These are phyloP conservation scores for Parnassius smintheus DNA, from an alignment of 2,888 invertebrate species.

Conservation along the genomic window DNA sequence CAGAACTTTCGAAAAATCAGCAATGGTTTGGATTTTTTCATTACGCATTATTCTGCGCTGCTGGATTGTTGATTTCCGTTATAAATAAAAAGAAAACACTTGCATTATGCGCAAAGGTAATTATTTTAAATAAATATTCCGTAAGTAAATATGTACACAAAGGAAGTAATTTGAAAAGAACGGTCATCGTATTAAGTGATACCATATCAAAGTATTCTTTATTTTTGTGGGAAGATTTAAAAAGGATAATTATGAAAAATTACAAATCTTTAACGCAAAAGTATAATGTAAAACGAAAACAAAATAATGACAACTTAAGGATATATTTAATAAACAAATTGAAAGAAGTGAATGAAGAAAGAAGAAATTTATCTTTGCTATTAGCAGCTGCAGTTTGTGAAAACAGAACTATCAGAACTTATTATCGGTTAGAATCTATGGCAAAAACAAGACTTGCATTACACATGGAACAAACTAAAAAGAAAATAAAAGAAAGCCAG, in stretches of 20 bases:
- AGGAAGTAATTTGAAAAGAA: conserved; percentile 37
- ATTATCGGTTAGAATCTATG: conserved; percentile 54
- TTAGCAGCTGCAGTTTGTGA: conserved; percentile 57
- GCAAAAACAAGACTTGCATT: conserved; percentile 55
- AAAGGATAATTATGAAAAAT: conserved; percentile 4
- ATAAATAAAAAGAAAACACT: conserved; percentile 52
- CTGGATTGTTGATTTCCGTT: conserved; percentile 49
- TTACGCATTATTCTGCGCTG: conserved; percentile 53
- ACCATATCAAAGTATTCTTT: conserved; percentile 33
- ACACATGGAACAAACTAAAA: conserved; percentile 55
- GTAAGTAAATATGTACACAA: conserved; percentile 25
- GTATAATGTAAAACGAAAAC: conserved; percentile 28
- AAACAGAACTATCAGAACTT: conserved; percentile 59
- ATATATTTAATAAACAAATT: conserved; percentile 52
- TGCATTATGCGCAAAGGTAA: conserved; percentile 38
- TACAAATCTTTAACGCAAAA: too few species aligned
- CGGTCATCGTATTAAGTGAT: conserved; percentile 33
- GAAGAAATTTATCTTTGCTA: conserved; percentile 53
- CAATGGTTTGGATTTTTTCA: conserved; percentile 36
- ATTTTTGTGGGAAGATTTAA: conserved; percentile 32
- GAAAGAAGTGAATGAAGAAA: conserved; percentile 53
- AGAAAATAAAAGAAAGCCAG: conserved; percentile 56
- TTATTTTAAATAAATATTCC: conserved; percentile 36
- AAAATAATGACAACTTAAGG: conserved; percentile 36
- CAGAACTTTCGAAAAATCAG: conserved; percentile 15